Evolutionary conservation across 2,888 invertebrate genomes (phyloP).

Genomic region (Dynastes hyllus): DNA sequence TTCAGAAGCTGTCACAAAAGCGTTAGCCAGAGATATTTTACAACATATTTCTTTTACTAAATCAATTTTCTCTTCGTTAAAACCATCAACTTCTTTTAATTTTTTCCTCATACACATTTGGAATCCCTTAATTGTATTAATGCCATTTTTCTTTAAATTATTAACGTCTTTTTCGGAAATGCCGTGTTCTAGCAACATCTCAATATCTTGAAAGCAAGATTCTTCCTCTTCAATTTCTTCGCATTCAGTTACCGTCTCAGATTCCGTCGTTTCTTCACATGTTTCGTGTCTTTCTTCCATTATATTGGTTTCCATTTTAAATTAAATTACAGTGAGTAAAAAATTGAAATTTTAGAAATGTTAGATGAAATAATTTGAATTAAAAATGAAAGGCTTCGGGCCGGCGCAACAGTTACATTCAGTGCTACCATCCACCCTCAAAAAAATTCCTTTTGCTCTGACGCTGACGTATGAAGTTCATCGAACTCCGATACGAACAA

Average conservation of each 20-base stretch:
- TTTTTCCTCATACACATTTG: conserved; percentile 87
- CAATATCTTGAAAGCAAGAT: conserved; percentile 83
- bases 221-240: conserved; percentile 75
- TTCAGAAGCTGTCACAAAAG: conserved; percentile 85
- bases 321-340: background rate
- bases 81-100: conserved; percentile 82
- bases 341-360: background rate
- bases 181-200: conserved; percentile 77
- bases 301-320: conserved; percentile 49
- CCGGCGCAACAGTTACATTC: conserved; percentile 30
- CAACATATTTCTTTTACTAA: conserved; percentile 86
- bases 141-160: conserved; percentile 83
- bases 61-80: conserved; percentile 85
- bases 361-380: conserved; percentile 25
- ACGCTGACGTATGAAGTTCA: conserved; percentile 15
- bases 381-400: conserved; percentile 18
- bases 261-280: conserved; percentile 32
- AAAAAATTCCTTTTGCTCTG: conserved; percentile 19
- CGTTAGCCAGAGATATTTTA: conserved; percentile 76
- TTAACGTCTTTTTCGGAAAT: conserved; percentile 84
- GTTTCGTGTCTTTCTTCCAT: conserved; percentile 38
- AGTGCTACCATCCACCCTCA: conserved; percentile 21
- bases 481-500: conserved; percentile 34
- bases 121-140: conserved; percentile 87
- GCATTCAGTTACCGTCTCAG: conserved; percentile 32